These are phyloP conservation scores for Thalassophryne amazonica DNA, from an alignment of 2,797 vertebrate species.

Conservation along the genomic window DNA sequence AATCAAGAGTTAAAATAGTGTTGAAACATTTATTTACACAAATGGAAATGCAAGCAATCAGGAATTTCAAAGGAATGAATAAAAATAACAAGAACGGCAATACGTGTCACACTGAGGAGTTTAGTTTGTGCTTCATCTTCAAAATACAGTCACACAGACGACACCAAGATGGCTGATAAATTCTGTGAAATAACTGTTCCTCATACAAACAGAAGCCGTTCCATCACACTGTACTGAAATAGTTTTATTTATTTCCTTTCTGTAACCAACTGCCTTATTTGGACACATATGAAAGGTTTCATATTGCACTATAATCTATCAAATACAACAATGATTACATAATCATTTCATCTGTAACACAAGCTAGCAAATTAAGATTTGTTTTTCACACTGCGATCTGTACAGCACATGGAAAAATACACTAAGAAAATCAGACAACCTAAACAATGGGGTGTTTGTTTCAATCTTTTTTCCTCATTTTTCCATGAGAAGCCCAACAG, in stretches of 20 bases:
- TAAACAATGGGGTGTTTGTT: constrained; percentile 26
- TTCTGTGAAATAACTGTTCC: background rate
- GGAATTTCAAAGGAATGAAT: constrained; percentile 18
- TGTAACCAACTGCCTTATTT: constrained; percentile 23
- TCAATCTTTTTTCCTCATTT: constrained; percentile 2
- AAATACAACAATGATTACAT: constrained; percentile 24
- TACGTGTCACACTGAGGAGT: constrained; percentile 18
- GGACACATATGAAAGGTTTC: constrained; percentile 15
- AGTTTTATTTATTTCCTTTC: background rate
- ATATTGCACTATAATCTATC: constrained; percentile 32
- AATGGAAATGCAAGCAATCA: background rate
- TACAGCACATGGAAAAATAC: constrained; percentile 6
- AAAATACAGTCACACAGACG: constrained; percentile 8
- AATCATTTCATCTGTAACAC: constrained; percentile 28
- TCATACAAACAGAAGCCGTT: background rate
- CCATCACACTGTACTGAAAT: too few species aligned
- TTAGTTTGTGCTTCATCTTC: constrained; percentile 3
- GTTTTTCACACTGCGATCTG: constrained; percentile 7
- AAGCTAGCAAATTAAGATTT: constrained; percentile 11
- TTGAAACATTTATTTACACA: constrained; percentile 10
- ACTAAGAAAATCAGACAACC: constrained; percentile 11
- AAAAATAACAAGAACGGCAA: constrained; percentile 21
- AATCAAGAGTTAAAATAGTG: too few species aligned
- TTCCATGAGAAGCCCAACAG: background rate
- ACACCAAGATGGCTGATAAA: background rate